These are phyloP conservation scores for Clarias fuscus DNA, from an alignment of 2,797 vertebrate species.

Conservation along the genomic window DNA sequence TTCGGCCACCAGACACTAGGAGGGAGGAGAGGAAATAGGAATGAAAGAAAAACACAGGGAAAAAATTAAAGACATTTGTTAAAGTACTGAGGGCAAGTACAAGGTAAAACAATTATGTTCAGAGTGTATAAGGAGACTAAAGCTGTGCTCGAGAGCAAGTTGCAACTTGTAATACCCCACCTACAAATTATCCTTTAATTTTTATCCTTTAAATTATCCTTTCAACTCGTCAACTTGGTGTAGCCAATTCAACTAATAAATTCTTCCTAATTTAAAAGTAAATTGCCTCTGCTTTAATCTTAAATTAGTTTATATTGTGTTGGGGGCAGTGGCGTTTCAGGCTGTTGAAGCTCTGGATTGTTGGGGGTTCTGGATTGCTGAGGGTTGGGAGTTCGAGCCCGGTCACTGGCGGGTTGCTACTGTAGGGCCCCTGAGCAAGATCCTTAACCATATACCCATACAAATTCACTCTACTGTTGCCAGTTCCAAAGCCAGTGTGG, in stretches of 20 bases:
- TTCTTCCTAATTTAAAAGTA: neutral
- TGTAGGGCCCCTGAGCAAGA: too few species aligned
- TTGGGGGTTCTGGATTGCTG: too few species aligned
- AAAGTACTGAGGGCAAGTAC: neutral
- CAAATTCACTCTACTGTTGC: too few species aligned
- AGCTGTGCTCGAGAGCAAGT: neutral
- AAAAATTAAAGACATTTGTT: neutral
- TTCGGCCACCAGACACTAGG: conserved; percentile 95
- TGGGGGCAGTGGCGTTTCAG: too few species aligned
- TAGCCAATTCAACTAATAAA: neutral
- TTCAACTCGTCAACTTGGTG: neutral
- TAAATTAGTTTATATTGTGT: neutral
- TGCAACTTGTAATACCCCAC: neutral
- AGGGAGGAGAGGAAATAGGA: conserved; percentile 32
- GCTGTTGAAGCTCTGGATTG: too few species aligned
- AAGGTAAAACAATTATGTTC: neutral
- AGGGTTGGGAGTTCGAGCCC: too few species aligned
- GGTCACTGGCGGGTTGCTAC: too few species aligned
- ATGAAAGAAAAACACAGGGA: neutral
- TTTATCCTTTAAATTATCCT: neutral
- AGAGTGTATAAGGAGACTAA: neutral
- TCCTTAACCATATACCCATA: too few species aligned
- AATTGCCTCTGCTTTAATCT: neutral
- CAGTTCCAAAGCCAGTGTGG: too few species aligned
- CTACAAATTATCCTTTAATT: neutral